Evolutionary conservation across 2,888 invertebrate genomes (phyloP).

Genomic region (Synergus laeviventris): DNA sequence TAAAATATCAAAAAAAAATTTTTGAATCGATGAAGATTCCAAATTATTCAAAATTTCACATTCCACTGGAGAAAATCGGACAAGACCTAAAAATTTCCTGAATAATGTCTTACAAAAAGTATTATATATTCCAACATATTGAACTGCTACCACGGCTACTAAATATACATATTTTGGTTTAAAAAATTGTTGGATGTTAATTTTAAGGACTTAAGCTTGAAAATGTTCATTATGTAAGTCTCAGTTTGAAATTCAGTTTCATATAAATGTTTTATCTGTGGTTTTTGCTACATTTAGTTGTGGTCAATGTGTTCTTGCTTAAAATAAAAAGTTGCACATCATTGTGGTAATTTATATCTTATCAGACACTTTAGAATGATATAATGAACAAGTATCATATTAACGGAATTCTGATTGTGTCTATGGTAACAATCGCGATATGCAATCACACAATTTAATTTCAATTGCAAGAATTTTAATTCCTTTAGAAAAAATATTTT

Average conservation of each 20-base stretch:
- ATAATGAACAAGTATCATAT: neutral
- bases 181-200: too few relatives aligned
- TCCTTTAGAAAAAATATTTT: neutral
- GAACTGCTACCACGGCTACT: too few relatives aligned
- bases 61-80: neutral
- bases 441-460: neutral
- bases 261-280: neutral
- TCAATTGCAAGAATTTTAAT: neutral
- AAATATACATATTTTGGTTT: too few relatives aligned
- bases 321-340: slow-evolving; percentile 8
- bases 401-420: neutral
- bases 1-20: neutral
- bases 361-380: neutral
- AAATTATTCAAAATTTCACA: neutral
- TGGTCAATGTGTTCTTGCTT: neutral
- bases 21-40: neutral
- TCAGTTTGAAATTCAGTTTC: neutral
- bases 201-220: too few relatives aligned
- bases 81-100: neutral
- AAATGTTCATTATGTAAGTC: too few relatives aligned
- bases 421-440: neutral
- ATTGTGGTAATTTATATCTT: slow-evolving; percentile 22
- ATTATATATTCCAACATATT: neutral
- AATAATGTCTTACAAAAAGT: neutral
- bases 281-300: neutral